These are phyloP conservation scores for Acanthurus lineatus DNA, from an alignment of 2,797 vertebrate genomes.

Conservation along the genomic window DNA sequence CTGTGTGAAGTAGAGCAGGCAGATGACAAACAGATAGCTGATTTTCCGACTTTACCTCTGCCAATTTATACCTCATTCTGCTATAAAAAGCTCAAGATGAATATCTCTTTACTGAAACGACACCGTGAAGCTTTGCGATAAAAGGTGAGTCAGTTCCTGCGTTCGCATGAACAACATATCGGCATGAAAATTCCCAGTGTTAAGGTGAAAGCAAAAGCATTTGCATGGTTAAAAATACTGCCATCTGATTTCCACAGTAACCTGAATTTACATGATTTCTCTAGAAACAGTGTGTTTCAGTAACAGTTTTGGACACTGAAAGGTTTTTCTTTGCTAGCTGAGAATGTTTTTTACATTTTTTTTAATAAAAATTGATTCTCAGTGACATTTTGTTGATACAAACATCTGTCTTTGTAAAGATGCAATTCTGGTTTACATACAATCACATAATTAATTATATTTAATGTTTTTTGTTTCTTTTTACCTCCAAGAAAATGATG, in stretches of 20 bases:
- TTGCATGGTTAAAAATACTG: not conserved
- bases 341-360: too few relatives aligned
- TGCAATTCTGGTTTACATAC: too few relatives aligned
- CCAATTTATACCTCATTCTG: conserved; percentile 4
- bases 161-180: conserved; percentile 1
- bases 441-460: too few relatives aligned
- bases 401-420: too few relatives aligned
- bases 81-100: conserved; percentile 36
- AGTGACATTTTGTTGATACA: too few relatives aligned
- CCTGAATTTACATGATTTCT: not conserved
- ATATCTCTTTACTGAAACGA: conserved; percentile 31
- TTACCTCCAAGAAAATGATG: too few relatives aligned
- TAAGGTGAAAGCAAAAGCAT: not conserved
- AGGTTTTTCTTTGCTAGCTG: too few relatives aligned
- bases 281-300: not conserved
- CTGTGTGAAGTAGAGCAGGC: conserved; percentile 14
- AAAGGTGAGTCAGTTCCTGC: not conserved
- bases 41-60: not conserved
- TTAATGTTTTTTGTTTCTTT: too few relatives aligned
- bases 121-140: conserved; percentile 22
- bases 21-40: conserved; percentile 37
- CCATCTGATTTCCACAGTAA: conserved; percentile 27
- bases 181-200: conserved; percentile 12
- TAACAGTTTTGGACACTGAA: too few relatives aligned
- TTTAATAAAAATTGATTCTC: too few relatives aligned